These are phyloP conservation scores for Epistrophe grossulariae DNA, from an alignment of 2,888 invertebrate genomes.

Conservation along the genomic window DNA sequence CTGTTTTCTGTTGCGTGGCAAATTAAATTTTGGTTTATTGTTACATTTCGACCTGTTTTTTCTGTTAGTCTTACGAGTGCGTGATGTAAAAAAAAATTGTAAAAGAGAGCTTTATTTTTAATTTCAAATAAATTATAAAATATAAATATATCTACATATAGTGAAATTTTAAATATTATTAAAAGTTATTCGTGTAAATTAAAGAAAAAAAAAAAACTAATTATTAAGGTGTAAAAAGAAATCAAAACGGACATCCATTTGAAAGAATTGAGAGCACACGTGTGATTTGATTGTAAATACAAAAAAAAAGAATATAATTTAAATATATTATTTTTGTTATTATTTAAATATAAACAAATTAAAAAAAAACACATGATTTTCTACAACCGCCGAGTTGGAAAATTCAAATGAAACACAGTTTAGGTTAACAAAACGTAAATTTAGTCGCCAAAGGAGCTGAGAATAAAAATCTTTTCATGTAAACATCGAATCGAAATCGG, in stretches of 20 bases:
- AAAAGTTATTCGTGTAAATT: conserved; percentile 30
- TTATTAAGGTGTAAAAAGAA: conserved; percentile 74
- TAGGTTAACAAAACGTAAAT: conserved; percentile 76
- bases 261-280: conserved; percentile 78
- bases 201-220: conserved; percentile 55
- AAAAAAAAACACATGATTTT: conserved; percentile 30
- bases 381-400: conserved; percentile 53
- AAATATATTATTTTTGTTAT: conserved; percentile 10
- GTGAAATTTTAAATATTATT: conserved; percentile 35
- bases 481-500: conserved; percentile 72
- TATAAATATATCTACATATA: conserved; percentile 35
- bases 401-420: conserved; percentile 73
- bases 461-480: conserved; percentile 62
- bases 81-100: conserved; percentile 37
- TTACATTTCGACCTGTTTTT: conserved; percentile 31
- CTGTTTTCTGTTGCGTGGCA: conserved; percentile 64
- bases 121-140: conserved; percentile 29
- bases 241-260: conserved; percentile 74
- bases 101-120: conserved; percentile 62
- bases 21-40: conserved; percentile 27
- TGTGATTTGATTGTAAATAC: conserved; percentile 79
- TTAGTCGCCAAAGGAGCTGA: conserved; percentile 70
- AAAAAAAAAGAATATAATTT: conserved; percentile 47
- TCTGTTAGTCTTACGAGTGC: conserved; percentile 42
- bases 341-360: conserved; percentile 14